A percentile compares a stretch with the other conserved stretches of the same genome.
These are phyloP conservation scores for Grammomys surdaster DNA, from an alignment of 2,113 vertebrate species.

Conservation along the genomic window DNA sequence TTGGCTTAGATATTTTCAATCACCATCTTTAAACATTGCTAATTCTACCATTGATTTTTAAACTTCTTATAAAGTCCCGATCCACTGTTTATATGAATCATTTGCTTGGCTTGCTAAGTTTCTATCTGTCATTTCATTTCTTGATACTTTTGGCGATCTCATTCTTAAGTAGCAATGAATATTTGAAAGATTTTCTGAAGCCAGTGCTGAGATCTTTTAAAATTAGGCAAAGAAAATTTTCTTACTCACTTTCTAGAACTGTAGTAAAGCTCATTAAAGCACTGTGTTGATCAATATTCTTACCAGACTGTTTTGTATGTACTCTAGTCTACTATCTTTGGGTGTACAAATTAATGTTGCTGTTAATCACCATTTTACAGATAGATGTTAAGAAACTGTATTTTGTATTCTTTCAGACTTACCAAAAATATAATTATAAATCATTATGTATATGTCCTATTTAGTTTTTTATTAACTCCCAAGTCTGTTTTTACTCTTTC, in stretches of 20 bases:
- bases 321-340: not conserved
- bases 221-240: not conserved
- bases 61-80: not conserved
- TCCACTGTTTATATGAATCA: not conserved
- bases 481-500: not conserved
- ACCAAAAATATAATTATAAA: not conserved
- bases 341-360: not conserved
- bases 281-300: not conserved
- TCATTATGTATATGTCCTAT: not conserved
- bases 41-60: not conserved
- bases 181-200: not conserved
- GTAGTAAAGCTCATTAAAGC: not conserved
- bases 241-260: not conserved
- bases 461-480: not conserved
- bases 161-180: not conserved
- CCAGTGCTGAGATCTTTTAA: not conserved
- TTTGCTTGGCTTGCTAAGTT: not conserved
- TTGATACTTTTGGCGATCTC: not conserved
- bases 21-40: fast-evolving
- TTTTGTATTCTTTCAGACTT: not conserved
- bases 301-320: not conserved
- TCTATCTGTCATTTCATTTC: not conserved
- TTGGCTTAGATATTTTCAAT: not conserved
- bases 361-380: not conserved
- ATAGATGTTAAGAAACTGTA: not conserved